A percentile compares a stretch with the other conserved stretches of the same genome.
Evolutionary conservation across 2,797 vertebrate genomes (phyloP).

Genomic region (Myripristis jacobus): DNA sequence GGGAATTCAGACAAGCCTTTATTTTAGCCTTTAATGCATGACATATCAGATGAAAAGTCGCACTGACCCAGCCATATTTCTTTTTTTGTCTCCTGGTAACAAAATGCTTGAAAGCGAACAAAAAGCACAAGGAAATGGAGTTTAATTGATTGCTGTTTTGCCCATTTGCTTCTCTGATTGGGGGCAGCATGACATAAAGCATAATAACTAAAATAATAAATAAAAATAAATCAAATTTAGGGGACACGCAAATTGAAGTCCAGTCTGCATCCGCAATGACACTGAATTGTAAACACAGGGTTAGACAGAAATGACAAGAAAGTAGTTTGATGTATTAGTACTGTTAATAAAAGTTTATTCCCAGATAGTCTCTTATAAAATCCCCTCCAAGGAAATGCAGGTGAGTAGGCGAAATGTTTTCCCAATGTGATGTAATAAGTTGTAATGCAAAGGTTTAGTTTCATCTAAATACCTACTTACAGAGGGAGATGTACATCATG

Average conservation of each 20-base stretch:
- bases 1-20: too few species aligned
- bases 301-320: neutral
- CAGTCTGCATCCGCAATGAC: too few species aligned
- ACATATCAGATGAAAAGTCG: too few species aligned
- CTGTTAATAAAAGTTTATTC: slow-evolving; percentile 13
- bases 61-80: neutral
- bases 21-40: too few species aligned
- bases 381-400: too few species aligned
- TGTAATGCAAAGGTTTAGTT: too few species aligned
- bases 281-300: slow-evolving; percentile 5
- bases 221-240: slow-evolving; percentile 1
- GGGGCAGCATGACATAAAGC: neutral
- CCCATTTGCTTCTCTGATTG: neutral
- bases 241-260: neutral
- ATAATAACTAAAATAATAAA: neutral
- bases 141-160: neutral
- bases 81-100: neutral
- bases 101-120: slow-evolving; percentile 1
- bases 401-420: too few species aligned
- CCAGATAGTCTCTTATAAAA: too few species aligned
- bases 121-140: neutral
- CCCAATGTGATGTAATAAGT: too few species aligned
- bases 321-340: neutral
- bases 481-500: too few species aligned
- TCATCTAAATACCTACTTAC: too few species aligned